Evolutionary conservation across 2,888 invertebrate species (phyloP).

Genomic region (Drosophila cyrtoloma): DNA sequence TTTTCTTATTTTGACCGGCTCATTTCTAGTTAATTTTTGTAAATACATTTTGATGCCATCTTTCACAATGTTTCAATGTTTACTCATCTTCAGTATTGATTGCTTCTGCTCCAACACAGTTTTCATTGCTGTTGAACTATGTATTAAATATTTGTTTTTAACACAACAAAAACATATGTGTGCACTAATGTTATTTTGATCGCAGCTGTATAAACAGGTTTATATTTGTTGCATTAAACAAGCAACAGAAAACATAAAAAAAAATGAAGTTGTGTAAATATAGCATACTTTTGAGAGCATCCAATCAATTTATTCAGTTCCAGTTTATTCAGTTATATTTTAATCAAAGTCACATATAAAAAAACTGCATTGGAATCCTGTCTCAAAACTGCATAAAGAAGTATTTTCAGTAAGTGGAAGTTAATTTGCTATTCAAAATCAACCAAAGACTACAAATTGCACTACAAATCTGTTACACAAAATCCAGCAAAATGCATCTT

Average conservation of each 20-base stretch:
- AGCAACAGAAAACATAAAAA: neutral
- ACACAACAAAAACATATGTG: neutral
- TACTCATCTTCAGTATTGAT: neutral
- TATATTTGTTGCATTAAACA: too few relatives aligned
- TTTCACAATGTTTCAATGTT: neutral
- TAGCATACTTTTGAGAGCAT: slow-evolving; percentile 13
- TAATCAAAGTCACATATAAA: neutral
- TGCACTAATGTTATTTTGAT: too few relatives aligned
- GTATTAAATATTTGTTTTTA: neutral
- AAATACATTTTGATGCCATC: neutral
- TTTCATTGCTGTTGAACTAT: neutral
- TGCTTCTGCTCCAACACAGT: neutral
- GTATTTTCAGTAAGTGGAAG: neutral
- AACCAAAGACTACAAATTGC: neutral
- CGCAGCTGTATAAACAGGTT: neutral
- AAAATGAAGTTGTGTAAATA: neutral
- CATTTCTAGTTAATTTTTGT: neutral
- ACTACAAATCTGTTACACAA: neutral
- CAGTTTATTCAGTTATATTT: neutral
- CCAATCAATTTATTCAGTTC: rapidly evolving
- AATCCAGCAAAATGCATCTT: neutral
- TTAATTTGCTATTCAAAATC: neutral
- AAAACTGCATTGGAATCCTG: neutral
- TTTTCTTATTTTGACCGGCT: rapidly evolving
- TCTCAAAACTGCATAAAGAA: neutral